phyloP scores from a whole-genome alignment of 2,888 invertebrate genomes.

The Carterocephalus palaemon region DNA sequence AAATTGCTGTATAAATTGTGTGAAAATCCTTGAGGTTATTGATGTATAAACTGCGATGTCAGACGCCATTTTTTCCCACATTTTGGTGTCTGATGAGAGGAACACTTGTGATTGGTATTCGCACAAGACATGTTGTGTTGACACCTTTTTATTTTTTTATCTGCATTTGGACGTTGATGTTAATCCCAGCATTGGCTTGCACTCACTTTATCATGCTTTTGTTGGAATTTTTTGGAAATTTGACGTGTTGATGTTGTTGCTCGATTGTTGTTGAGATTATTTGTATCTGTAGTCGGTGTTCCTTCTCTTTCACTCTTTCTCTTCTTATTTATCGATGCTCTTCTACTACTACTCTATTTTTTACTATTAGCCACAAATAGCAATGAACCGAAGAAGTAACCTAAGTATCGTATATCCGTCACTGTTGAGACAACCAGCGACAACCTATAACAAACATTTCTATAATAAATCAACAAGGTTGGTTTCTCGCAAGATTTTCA shows the following conservation, averaged over 20 bases:
- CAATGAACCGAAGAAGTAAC: too few species aligned
- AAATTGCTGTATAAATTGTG: too few species aligned
- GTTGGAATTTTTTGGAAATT: slow-evolving; percentile 34
- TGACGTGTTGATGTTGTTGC: slow-evolving; percentile 40
- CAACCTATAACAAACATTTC: too few species aligned
- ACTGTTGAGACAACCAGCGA: too few species aligned
- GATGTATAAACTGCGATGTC: too few species aligned
- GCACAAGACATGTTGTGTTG: slow-evolving; percentile 51
- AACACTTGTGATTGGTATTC: slow-evolving; percentile 56
- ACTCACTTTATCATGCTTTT: slow-evolving; percentile 68
- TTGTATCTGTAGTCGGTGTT: slow-evolving; percentile 72
- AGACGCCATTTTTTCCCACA: slow-evolving; percentile 14
- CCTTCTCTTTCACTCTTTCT: slow-evolving; percentile 73
- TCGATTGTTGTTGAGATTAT: slow-evolving; percentile 47
- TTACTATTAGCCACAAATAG: too few species aligned
- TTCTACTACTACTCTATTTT: too few species aligned
- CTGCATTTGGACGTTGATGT: slow-evolving; percentile 47
- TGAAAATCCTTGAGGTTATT: too few species aligned
- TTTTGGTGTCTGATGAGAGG: slow-evolving; percentile 39
- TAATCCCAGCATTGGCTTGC: slow-evolving; percentile 68
- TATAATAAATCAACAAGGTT: too few species aligned
- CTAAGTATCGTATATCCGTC: too few species aligned
- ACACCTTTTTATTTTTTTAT: slow-evolving; percentile 41
- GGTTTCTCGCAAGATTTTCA: too few species aligned
- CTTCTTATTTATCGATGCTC: slow-evolving; percentile 44